Conservation (phyloP, 2,113 vertebrate genomes). For the Willisornis vidua region DNA sequence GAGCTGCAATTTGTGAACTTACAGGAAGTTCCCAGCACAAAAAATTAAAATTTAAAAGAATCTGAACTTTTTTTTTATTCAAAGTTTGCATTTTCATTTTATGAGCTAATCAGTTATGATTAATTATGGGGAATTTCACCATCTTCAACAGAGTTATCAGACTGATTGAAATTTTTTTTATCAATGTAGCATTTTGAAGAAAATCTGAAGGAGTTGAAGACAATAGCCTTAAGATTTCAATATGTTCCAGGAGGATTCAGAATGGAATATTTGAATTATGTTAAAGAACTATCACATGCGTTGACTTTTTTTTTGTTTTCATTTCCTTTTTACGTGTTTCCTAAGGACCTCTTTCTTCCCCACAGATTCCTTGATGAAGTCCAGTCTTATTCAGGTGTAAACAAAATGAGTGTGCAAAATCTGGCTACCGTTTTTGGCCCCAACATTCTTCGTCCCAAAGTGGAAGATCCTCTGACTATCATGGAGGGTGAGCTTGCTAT, state of each 20-base stretch:
- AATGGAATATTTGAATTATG: not conserved
- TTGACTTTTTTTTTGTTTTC: not conserved
- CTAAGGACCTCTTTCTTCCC: not conserved
- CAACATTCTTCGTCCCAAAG: conserved; percentile 93
- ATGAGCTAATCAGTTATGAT: not conserved
- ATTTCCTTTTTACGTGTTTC: not conserved
- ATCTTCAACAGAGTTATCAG: not conserved
- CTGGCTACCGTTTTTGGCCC: conserved; percentile 96
- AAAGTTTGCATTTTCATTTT: not conserved
- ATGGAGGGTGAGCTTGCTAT: conserved; percentile 88
- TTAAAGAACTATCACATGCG: not conserved
- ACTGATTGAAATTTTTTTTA: not conserved
- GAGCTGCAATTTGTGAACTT: not conserved
- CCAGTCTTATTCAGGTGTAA: conserved; percentile 93
- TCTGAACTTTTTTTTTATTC: not conserved
- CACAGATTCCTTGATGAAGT: conserved; percentile 96
- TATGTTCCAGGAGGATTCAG: not conserved
- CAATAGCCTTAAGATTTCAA: not conserved
- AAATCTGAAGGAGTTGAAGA: not conserved
- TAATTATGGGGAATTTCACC: not conserved
- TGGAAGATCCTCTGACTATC: conserved; percentile 95
- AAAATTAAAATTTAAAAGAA: not conserved
- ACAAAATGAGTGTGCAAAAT: conserved; percentile 99
- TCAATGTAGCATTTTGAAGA: not conserved
- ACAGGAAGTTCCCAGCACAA: not conserved